Base-by-base conservation (phyloP, 2,888 invertebrate genomes). In the Dioctria rufipes region DNA sequence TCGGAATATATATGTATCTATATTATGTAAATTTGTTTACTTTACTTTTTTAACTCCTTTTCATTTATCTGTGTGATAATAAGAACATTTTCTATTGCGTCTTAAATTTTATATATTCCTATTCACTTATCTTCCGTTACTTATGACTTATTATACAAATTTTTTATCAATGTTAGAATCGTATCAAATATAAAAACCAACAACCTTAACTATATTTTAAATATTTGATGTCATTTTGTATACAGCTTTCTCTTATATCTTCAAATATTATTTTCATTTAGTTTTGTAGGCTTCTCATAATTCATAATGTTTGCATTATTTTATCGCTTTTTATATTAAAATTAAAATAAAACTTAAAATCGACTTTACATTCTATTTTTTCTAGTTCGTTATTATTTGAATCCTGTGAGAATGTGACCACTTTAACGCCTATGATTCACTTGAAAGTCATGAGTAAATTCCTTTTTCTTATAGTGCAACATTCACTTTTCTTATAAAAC, bases 141-240 rank as follows among this genome's bases (percentile, higher is more conserved):
- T 51, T 51, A 71, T 54, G 54, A 8, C 61, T 75, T 61, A 61
- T 75, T 13, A 75, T 75, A 75, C 39, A 75, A 60, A 79, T 83
- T 86, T 49, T 46, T 63, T 78, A 63, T 78, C 78, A 78, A 78
- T 78, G 63, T 63, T 40, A 78, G 78, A 87, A 86, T 88, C 88
- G 89, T 88, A 88, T 89, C 88, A 88, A 88, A 88, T 88, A 88
- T 89, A 89, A 88, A 89, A 88, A 89, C 88, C 88, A 88, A 89
- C 88, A 89, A 89, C 87, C 75, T 83, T 81, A 81, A 81, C 78
- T 78, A 60, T 78, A 71, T 65, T 63, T 67, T n/a, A 58, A 77
- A 54, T 67, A 67, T 61, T 66, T 80, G 80, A 65, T 79, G 58
- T 66, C 51, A 73, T 60, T 61, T 80, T 61, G 61, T 81, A 73